Evolutionary conservation across 1,140 invertebrate species (phyloP).

Genomic region (Episyrphus balteatus): DNA sequence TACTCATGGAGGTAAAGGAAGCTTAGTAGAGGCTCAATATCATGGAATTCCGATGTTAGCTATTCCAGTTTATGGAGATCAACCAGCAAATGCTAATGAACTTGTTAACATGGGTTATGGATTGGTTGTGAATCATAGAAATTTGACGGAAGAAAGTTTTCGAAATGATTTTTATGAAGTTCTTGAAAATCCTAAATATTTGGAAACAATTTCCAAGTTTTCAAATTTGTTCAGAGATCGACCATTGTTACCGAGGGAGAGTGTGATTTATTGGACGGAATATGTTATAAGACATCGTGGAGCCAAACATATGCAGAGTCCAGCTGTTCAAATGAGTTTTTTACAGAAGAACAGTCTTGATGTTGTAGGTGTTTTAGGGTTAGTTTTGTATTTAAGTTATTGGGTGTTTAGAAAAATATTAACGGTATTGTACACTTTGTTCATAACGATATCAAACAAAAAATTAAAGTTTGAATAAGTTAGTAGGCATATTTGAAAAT

Average conservation of each 20-base stretch:
- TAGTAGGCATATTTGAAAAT: too few relatives aligned
- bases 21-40: slow-evolving; percentile 39
- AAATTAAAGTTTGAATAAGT: too few relatives aligned
- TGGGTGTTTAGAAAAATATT: too few relatives aligned
- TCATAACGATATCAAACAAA: too few relatives aligned
- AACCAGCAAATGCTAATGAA: slow-evolving; percentile 14
- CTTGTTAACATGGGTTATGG: slow-evolving; percentile 17
- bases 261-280: slow-evolving; percentile 35
- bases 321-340: too few relatives aligned
- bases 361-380: too few relatives aligned
- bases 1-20: slow-evolving; percentile 19
- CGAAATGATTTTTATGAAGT: slow-evolving; percentile 32
- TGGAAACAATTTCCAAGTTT: slow-evolving; percentile 21
- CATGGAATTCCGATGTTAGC: slow-evolving; percentile 40
- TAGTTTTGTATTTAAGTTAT: too few relatives aligned
- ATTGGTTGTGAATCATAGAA: slow-evolving; percentile 17
- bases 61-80: slow-evolving; percentile 37
- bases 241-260: slow-evolving; percentile 22
- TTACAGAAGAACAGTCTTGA: too few relatives aligned
- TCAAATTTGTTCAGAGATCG: slow-evolving; percentile 22
- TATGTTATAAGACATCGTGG: slow-evolving; percentile 38
- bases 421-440: too few relatives aligned
- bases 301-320: slow-evolving; percentile 36
- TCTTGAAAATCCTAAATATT: slow-evolving; percentile 37
- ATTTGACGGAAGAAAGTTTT: slow-evolving; percentile 28